These are phyloP conservation scores for Ochotona curzoniae DNA, from an alignment of 2,113 vertebrate genomes.

Conservation along the genomic window DNA sequence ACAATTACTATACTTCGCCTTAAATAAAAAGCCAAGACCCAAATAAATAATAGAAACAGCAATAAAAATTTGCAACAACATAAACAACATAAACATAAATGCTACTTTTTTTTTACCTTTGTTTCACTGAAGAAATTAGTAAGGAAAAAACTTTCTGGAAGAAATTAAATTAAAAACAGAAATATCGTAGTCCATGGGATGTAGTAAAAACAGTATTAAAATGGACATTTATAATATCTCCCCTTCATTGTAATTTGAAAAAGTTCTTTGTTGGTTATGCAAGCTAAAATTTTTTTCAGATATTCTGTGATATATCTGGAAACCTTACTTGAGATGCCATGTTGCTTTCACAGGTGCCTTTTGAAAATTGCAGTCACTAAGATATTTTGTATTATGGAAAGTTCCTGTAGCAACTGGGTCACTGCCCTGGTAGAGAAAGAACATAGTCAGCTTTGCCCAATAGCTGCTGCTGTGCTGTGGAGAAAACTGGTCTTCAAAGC, in stretches of 20 bases:
- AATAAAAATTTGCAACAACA: too few species aligned
- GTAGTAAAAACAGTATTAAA: too few species aligned
- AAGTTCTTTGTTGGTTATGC: background rate
- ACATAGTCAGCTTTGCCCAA: background rate
- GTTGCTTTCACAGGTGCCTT: background rate
- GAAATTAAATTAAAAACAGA: too few species aligned
- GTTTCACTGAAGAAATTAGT: too few species aligned
- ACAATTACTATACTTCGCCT: too few species aligned
- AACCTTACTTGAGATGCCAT: background rate
- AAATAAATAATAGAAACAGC: too few species aligned
- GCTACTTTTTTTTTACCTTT: too few species aligned
- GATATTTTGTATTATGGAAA: background rate
- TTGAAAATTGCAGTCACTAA: background rate
- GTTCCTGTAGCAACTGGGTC: background rate
- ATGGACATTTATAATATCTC: too few species aligned
- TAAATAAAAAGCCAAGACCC: too few species aligned
- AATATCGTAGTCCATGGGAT: too few species aligned
- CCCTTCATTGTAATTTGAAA: background rate
- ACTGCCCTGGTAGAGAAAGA: background rate
- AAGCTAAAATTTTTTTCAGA: background rate
- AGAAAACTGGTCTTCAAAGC: background rate
- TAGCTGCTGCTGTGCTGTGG: background rate
- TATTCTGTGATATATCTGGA: background rate
- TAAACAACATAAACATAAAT: too few species aligned
- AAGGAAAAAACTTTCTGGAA: too few species aligned